Evolutionary conservation across 2,797 vertebrate genomes (phyloP), one percentile per base, ranked within the genome.

Genomic region (Falco rusticolus): DNA sequence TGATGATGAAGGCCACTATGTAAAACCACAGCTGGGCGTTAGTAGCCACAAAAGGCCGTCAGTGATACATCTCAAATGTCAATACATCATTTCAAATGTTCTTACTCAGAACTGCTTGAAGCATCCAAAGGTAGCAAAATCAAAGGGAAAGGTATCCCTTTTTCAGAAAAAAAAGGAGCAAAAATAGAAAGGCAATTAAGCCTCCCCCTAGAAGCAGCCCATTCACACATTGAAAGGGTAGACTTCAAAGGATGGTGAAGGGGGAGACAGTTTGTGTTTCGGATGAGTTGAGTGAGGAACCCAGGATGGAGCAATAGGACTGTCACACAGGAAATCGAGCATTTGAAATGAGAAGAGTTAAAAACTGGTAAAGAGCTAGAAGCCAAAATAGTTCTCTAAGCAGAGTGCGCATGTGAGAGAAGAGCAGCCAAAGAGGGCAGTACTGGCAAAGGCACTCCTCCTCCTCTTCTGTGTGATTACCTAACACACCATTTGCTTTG

Each of bases 161-260:
- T 57, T 47, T 33, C 59, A 79, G 47, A 51, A 50, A 65, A 54
- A 50, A 65, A 43, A 29, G 4, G 5, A 76, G 29, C 11, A 25
- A 53, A 92, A 90, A 59, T 26, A 91, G 50, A 87, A 93, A 91
- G 51, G 59, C 68, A 94, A 84, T 87, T 81, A 84, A 71, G 26
- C 45, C 28, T 48, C 13, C 43, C 41, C 29, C 39, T 53, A 57
- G 69, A 86, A 86, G 31, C 31, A 87, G 41, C 14, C 56, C 34
- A 37, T 69, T 83, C 85, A 91, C 85, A 91, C 47, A 20, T 83
- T 94, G 69, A 88, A 90, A 91, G 20, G 48, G 31, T 74, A 26
- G n/a, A 39, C 47, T 81, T 93, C 87, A 93, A 91, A 94, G 50
- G 51, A 11, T 4, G 1, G 14, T 16, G 50, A 87, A 60, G n/a